Evolutionary conservation across 2,888 invertebrate species (phyloP), one percentile per base, ranked within the genome.

Genomic region (Pinctada fucata): DNA sequence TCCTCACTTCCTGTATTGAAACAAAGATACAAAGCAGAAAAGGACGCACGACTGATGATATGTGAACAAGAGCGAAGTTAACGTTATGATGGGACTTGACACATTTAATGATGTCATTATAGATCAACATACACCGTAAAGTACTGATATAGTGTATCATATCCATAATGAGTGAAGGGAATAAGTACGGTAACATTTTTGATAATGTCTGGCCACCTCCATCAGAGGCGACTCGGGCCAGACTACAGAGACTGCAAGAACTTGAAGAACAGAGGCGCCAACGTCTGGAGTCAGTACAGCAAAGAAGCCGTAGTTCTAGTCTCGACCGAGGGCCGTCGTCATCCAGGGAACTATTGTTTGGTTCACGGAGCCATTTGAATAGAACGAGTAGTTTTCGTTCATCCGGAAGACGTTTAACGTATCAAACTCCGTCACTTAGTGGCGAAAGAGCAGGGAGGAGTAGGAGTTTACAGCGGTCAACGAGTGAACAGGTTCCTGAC

Each of bases 161-260:
- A 31, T 58, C 13, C 45, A 75, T 2, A 13, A 75, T 75, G 75
- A 75, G 69, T 69, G 45, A 52, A 64, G 13, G 45, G 31, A 16
- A 51, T 68, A 50, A 13, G 4, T 72, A 77, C 66, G 66, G 13
- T 16, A 66, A 50, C 52, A 49, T 68, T 10, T 31, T 69, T 13
- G 66, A 78, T 31, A 68, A 66, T 70, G 65, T 51, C n/a, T 76
- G 71, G 76, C 79, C 78, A 48, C 66, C 73, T 6, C 72, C 68
- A 2, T 68, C 66, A 2, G 81, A 79, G 10, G 48, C 51, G 6
- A 81, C 79, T 8, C 49, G 75, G 31, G 78, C 81, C 3, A 75
- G 84, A 31, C 67, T 86, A 66, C 72, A 83, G 71, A 77, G 86
- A 31, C 75, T 85, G 2, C 73, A 81, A 63, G 84, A 84, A 64